Evolutionary conservation across 2,113 vertebrate species (phyloP), one percentile per base, ranked within the genome.

Genomic region (Todiramphus saurophagus): DNA sequence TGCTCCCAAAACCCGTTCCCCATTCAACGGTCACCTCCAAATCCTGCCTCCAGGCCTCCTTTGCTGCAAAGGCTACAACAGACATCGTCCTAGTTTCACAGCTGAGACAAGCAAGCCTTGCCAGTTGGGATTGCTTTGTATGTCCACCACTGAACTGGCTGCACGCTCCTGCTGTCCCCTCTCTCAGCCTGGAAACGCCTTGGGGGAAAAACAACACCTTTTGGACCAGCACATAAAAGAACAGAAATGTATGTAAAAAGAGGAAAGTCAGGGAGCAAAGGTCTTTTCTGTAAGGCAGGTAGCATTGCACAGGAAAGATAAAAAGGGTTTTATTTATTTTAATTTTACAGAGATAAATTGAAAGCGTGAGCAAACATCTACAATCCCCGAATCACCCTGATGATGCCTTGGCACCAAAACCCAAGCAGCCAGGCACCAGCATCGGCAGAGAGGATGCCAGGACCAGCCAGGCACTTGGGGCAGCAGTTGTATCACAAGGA

Each of bases 81-180:
- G 70, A 21, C 25, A 55, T n/a, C 55, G 28, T 44, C 35, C 7
- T 73, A 21, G 58, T 87, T 83, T 62, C 4, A 3, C 37, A 74
- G n/a, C 2, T 77, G 87, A 80, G 59, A 60, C 1, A 81, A 69
- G 60, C 55, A 37, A 46, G 11, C 4, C 24, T 81, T 41, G 44
- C 44, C 3, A 1, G 7, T 17, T 25, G 46, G 41, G 25, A 66
- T 8, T 66, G 41, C 31, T 89, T 81, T 37, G 2, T 10, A 12
- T 1, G 1, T 17, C 51, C 16, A 31, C 6, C 2, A 3, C 9
- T 66, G 64, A 76, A 46, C 51, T 14, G 4, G 48, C 84, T 78
- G 60, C 63, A 35, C 0, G 0, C 16, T 78, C 24, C 66, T 67
- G 55, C 37, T 80, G 41, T 62, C 8, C 48, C 37, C 24, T 44